These are phyloP conservation scores for Paramuricea clavata DNA, from an alignment of 92 coral and sea anemone species.

Conservation along the genomic window DNA sequence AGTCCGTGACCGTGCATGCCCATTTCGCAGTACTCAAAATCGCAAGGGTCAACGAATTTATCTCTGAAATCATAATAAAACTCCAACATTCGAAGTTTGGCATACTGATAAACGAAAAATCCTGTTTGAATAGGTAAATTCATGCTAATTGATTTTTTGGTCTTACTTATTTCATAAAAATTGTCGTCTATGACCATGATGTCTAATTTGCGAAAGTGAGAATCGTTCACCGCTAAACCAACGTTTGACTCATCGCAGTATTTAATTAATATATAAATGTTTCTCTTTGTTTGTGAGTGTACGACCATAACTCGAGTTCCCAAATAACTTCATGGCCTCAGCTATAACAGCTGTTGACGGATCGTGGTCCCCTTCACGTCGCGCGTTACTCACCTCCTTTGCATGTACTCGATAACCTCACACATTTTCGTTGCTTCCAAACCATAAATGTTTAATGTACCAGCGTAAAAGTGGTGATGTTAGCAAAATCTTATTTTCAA, in stretches of 20 bases:
- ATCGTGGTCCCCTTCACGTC: not conserved
- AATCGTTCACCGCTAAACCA: not conserved
- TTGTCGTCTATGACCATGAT: not conserved
- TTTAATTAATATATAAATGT: not conserved
- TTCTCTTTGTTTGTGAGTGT: slow-evolving; percentile 16
- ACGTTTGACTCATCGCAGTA: not conserved
- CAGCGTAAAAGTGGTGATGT: not conserved
- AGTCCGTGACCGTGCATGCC: not conserved
- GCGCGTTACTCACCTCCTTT: not conserved
- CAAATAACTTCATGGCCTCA: not conserved
- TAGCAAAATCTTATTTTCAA: not conserved
- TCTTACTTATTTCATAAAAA: not conserved
- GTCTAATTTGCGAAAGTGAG: not conserved
- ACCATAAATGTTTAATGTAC: not conserved
- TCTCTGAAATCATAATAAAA: slow-evolving; percentile 55
- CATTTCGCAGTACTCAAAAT: not conserved
- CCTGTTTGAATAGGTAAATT: slow-evolving; percentile 38
- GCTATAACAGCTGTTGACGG: not conserved
- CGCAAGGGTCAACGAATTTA: not conserved
- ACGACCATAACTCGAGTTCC: not conserved
- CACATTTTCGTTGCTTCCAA: not conserved
- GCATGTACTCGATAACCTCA: not conserved
- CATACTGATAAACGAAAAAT: slow-evolving; percentile 60
- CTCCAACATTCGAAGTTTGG: slow-evolving; percentile 58
- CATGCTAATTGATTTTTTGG: slow-evolving; percentile 1